Evolutionary conservation across 2,888 invertebrate genomes (phyloP), one percentile per base, ranked within the genome.

Genomic region (Brenthis hecate): DNA sequence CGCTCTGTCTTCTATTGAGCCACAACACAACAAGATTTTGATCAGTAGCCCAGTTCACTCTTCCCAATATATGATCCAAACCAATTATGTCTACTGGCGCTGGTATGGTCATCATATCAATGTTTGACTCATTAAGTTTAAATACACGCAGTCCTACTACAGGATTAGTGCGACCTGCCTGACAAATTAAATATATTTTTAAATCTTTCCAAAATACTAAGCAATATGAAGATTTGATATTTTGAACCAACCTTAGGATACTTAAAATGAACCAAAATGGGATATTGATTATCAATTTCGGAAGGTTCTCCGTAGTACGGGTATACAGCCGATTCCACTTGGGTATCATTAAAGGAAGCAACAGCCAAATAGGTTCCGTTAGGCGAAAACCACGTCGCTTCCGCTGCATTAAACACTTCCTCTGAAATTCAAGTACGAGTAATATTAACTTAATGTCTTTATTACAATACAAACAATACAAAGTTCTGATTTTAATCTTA

Each of bases 1-100:
- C 78, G 81, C 95, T 98, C 86, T 99, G 99, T 32, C 96, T 94
- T 65, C 99, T 94, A 85, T 98, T 98, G 66, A 97, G 91, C 96
- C 98, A 98, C 6, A 96, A 94, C 0, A 96, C 95, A 1, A 95
- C 87, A 0, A 98, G 82, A 43, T 95, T 94, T 0, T 94, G 86
- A 65, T 94, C 93, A 32, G 94, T 94, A 16, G 95, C 94, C 98
- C 98, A 98, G 47, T 92, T 93, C 0, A 98, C 96, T 70, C 94
- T 93, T 66, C 94, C 95, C 14, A 97, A 82, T 62, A 97, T 94
- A 76, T 95, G 94, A 78, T 96, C 96, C 0, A 90, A 65, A 8
- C 94, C 90, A 0, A 94, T 93, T 3, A 94, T 84, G 19, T 92
- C 89, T 0, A 91, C 86, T 0, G 95, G 94, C 0, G 95, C 94